phyloP scores from a whole-genome alignment of 2,888 invertebrate species.

The Lithophane ornitopus region DNA sequence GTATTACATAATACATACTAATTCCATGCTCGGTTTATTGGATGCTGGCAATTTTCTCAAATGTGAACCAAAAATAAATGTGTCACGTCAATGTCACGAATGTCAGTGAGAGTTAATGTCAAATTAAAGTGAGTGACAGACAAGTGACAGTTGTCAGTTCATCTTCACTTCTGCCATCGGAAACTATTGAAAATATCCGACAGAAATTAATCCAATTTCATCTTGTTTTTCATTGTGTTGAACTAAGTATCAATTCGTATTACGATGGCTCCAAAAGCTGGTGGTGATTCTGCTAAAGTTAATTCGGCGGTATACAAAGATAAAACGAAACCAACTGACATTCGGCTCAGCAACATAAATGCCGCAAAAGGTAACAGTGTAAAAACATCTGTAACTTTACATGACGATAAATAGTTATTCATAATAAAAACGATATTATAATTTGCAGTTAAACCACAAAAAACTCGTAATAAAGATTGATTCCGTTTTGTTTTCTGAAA shows the following conservation, averaged over 20 bases:
- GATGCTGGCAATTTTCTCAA: no score
- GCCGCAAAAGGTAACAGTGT: constrained; percentile 99
- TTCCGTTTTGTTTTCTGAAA: neutral
- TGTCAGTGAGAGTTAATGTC: neutral
- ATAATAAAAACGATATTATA: constrained; percentile 4
- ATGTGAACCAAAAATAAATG: no score
- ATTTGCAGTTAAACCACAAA: neutral
- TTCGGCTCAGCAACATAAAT: constrained; percentile 98
- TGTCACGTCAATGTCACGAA: no score
- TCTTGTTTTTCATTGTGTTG: constrained; percentile 56
- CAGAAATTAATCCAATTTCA: constrained; percentile 66
- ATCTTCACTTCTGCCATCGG: neutral
- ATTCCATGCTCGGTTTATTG: no score
- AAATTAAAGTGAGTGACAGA: neutral
- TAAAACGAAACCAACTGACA: constrained; percentile 98
- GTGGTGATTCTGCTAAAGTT: constrained; percentile 86
- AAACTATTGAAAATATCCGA: neutral
- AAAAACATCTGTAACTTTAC: constrained; percentile 77
- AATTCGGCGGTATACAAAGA: constrained; percentile 94
- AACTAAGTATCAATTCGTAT: constrained; percentile 28
- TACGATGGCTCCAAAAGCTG: constrained; percentile 88
- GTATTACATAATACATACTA: no score
- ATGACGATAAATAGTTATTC: constrained; percentile 27
- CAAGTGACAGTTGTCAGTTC: neutral
- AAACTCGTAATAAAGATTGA: neutral